A percentile compares a stretch with the other conserved stretches of the same genome.
Conservation (phyloP, 2,888 invertebrate species). For the Iselma pallidipennis region DNA sequence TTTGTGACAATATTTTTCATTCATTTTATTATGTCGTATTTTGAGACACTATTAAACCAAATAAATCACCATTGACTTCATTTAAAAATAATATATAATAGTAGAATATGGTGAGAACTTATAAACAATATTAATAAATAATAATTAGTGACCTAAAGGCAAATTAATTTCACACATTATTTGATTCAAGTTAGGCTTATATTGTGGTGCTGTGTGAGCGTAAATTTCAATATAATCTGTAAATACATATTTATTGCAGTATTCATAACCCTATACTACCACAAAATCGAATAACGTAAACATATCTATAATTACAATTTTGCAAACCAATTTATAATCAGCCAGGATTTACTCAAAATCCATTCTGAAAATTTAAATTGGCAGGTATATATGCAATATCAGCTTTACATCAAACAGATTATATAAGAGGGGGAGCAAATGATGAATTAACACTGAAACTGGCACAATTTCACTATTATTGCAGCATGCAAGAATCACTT, state of each 20-base stretch:
- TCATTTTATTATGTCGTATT: too few relatives aligned
- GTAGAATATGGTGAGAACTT: too few relatives aligned
- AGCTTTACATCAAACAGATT: neutral
- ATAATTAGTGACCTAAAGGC: neutral
- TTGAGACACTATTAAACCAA: too few relatives aligned
- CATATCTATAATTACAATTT: conserved; percentile 18
- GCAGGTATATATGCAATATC: neutral
- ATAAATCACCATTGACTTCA: too few relatives aligned
- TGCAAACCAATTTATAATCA: conserved; percentile 15
- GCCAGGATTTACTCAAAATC: conserved; percentile 4
- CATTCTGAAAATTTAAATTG: conserved; percentile 12
- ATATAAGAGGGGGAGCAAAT: neutral
- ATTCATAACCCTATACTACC: neutral
- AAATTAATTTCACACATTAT: conserved; percentile 11
- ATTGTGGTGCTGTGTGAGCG: conserved; percentile 6
- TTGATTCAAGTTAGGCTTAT: conserved; percentile 6
- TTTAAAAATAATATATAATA: too few relatives aligned
- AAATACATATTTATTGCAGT: conserved; percentile 11
- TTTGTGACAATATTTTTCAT: too few relatives aligned
- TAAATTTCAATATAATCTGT: conserved; percentile 12
- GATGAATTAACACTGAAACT: too few relatives aligned
- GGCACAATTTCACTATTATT: too few relatives aligned
- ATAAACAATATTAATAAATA: neutral
- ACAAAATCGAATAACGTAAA: conserved; percentile 18
- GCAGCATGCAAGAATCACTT: too few relatives aligned